Percentiles rank a stretch among this genome's conserved stretches.
phyloP scores from a whole-genome alignment of 2,888 invertebrate species.

The Oscheius sp. region DNA sequence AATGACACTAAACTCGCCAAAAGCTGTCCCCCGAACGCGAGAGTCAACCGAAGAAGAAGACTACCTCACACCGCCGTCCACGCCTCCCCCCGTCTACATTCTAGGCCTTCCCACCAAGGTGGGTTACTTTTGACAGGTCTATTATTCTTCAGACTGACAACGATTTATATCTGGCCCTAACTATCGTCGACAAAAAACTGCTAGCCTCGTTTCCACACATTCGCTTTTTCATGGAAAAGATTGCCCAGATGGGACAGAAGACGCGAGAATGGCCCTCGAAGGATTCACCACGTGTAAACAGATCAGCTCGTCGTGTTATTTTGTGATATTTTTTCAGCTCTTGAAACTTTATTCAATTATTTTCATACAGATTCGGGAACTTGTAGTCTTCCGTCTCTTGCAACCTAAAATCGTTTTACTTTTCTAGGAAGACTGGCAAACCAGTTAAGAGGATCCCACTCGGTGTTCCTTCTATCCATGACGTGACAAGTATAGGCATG shows the following conservation, averaged over 20 bases:
- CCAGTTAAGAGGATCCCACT: constrained; percentile 82
- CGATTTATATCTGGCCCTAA: constrained; percentile 31
- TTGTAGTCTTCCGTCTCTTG: constrained; percentile 63
- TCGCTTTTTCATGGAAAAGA: constrained; percentile 27
- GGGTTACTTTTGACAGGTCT: background rate
- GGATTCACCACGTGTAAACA: constrained; percentile 24
- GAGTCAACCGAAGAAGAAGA: constrained; percentile 34
- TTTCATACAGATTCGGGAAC: constrained; percentile 61
- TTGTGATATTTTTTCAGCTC: background rate
- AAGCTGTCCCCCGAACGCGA: background rate
- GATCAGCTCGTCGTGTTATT: background rate
- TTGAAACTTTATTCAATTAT: background rate
- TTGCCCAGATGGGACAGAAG: background rate
- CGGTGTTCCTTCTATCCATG: constrained; percentile 83
- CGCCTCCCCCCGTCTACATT: constrained; percentile 46
- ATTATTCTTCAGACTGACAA: constrained; percentile 32
- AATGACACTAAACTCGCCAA: constrained; percentile 41
- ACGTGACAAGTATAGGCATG: constrained; percentile 96
- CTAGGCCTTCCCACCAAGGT: constrained; percentile 49
- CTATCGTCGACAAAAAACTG: background rate
- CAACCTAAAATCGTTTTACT: constrained; percentile 48
- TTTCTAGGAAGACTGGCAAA: constrained; percentile 9
- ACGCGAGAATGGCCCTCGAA: constrained; percentile 35
- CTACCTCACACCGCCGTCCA: constrained; percentile 44
- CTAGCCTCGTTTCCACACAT: constrained; percentile 11